Percentiles rank a stretch among this genome's conserved stretches.
phyloP scores from a whole-genome alignment of 2,888 invertebrate genomes.

The Fragum sueziense region DNA sequence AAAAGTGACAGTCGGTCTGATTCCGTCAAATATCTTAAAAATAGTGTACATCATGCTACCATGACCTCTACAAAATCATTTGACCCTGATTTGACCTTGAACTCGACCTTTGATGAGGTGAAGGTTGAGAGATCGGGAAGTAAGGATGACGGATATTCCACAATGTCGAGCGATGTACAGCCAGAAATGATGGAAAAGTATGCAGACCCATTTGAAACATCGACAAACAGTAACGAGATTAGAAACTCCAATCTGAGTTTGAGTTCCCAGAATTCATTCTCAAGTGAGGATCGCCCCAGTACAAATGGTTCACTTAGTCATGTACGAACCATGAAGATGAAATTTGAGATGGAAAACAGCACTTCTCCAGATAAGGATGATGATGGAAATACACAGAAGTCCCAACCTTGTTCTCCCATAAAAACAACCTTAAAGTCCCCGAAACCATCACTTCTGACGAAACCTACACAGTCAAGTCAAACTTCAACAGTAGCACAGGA shows the following conservation, averaged over 20 bases:
- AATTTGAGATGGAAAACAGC: conserved; percentile 69
- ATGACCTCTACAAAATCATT: conserved; percentile 34
- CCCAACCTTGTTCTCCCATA: conserved; percentile 41
- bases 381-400: conserved; percentile 17
- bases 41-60: conserved; percentile 15
- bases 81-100: conserved; percentile 36
- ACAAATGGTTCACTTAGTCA: conserved; percentile 63
- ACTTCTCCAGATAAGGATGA: conserved; percentile 54
- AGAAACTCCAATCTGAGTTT: conserved; percentile 65
- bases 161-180: conserved; percentile 78
- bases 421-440: conserved; percentile 44
- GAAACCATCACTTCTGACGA: neutral
- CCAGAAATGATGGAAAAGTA: conserved; percentile 74
- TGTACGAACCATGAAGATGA: conserved; percentile 69
- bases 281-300: conserved; percentile 64
- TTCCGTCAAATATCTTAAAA: conserved; percentile 34
- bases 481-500: neutral
- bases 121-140: conserved; percentile 76
- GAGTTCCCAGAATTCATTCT: conserved; percentile 66
- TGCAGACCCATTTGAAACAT: conserved; percentile 68
- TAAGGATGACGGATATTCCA: conserved; percentile 78
- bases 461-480: neutral
- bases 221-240: conserved; percentile 66
- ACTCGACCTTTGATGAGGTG: conserved; percentile 53
- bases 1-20: conserved; percentile 32